Conservation (phyloP, 1,140 invertebrate genomes). For the Magallana ariakensis region DNA sequence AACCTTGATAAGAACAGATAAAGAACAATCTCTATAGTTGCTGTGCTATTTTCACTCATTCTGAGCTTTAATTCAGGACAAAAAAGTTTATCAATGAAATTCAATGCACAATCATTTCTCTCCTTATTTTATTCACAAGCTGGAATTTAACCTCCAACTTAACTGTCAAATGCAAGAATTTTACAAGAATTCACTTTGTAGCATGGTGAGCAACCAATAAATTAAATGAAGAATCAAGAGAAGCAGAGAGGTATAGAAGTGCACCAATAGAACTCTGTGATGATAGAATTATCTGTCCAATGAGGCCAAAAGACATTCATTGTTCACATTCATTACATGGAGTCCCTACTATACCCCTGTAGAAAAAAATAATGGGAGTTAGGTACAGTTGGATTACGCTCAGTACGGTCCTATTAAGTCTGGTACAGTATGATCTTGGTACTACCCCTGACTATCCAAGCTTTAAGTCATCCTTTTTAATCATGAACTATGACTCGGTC, state of each 20-base stretch:
- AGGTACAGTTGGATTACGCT: not conserved
- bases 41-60: slow-evolving; percentile 8
- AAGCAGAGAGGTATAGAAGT: not conserved
- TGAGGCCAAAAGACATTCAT: not conserved
- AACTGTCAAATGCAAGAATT: not conserved
- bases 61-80: slow-evolving; percentile 1
- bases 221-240: not conserved
- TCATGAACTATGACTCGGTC: slow-evolving; percentile 15
- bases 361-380: slow-evolving; percentile 3
- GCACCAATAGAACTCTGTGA: not conserved
- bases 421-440: slow-evolving; percentile 6
- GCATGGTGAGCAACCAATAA: not conserved
- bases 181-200: not conserved
- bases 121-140: not conserved
- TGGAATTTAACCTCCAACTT: not conserved
- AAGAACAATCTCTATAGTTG: slow-evolving; percentile 23
- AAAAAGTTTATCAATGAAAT: slow-evolving; percentile 31
- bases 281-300: not conserved
- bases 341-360: not conserved
- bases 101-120: not conserved
- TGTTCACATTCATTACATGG: not conserved
- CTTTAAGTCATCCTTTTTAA: not conserved
- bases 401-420: not conserved
- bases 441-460: not conserved
- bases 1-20: slow-evolving; percentile 20